Percentiles rank a stretch among this genome's conserved stretches.
These are phyloP conservation scores for Pachliopta kotzebuea DNA, from an alignment of 2,888 invertebrate genomes.

Conservation along the genomic window DNA sequence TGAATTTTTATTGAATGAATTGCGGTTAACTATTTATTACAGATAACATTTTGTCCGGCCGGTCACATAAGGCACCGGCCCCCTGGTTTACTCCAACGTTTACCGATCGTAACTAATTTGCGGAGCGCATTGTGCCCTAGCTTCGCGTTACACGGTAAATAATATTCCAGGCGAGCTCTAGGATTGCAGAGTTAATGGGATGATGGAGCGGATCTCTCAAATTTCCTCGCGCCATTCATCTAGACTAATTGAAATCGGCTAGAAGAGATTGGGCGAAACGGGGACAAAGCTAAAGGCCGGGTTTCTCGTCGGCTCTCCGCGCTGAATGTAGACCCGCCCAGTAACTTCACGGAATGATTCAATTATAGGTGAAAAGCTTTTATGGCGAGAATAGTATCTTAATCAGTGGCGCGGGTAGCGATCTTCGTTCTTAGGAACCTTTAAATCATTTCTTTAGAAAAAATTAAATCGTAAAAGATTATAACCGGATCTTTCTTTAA, in stretches of 20 bases:
- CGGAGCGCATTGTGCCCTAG: background rate
- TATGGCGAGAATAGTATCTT: background rate
- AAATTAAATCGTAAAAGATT: no score
- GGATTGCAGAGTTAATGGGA: constrained; percentile 7
- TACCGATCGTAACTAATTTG: background rate
- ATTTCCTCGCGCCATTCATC: constrained; percentile 7
- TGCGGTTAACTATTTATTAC: no score
- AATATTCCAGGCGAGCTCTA: constrained; percentile 5
- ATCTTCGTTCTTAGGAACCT: no score
- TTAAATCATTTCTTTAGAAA: no score
- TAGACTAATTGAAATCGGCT: constrained; percentile 12
- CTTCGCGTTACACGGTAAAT: background rate
- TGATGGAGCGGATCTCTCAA: constrained; percentile 1
- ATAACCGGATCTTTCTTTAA: no score
- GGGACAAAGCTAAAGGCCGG: background rate
- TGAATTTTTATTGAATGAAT: no score
- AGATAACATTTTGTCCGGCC: no score
- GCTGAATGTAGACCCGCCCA: constrained; percentile 1
- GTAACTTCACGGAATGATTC: background rate
- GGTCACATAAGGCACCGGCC: no score
- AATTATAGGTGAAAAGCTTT: background rate
- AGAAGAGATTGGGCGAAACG: background rate
- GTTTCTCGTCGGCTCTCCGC: background rate
- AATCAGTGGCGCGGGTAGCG: no score
- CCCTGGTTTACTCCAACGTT: no score